These are phyloP conservation scores for Chionoecetes opilio DNA, from an alignment of 1,140 invertebrate species.

Conservation along the genomic window DNA sequence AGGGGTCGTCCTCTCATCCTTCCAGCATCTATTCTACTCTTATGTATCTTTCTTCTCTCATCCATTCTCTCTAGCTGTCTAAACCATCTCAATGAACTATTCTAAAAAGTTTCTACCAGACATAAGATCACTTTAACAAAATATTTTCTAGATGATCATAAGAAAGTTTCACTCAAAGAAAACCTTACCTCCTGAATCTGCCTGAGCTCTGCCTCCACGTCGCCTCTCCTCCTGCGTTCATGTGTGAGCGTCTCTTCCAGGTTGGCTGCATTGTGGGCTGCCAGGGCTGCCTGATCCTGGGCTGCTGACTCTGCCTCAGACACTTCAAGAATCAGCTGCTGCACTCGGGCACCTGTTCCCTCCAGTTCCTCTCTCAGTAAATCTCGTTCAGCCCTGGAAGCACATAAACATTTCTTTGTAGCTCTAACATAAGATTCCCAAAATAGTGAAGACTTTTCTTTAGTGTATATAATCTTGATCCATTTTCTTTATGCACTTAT, in stretches of 20 bases:
- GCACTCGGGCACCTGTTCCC: constrained; percentile 85
- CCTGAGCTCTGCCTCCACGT: constrained; percentile 67
- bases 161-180: too few species aligned
- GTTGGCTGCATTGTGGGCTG: constrained; percentile 61
- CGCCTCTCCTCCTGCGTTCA: constrained; percentile 53
- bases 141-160: too few species aligned
- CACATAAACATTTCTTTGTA: too few species aligned
- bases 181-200: constrained; percentile 65
- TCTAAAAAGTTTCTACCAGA: too few species aligned
- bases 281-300: constrained; percentile 83
- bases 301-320: constrained; percentile 84
- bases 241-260: constrained; percentile 64
- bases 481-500: background rate
- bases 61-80: too few species aligned
- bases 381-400: constrained; percentile 86
- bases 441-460: too few species aligned
- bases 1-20: too few species aligned
- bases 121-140: too few species aligned
- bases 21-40: too few species aligned
- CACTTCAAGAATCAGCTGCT: constrained; percentile 86
- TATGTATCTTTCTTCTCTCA: too few species aligned
- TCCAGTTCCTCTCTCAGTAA: constrained; percentile 87
- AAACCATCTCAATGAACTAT: too few species aligned
- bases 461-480: background rate
- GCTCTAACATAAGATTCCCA: too few species aligned